phyloP scores from a whole-genome alignment of 2,797 vertebrate species.

The Sphenopsis melanotis region DNA sequence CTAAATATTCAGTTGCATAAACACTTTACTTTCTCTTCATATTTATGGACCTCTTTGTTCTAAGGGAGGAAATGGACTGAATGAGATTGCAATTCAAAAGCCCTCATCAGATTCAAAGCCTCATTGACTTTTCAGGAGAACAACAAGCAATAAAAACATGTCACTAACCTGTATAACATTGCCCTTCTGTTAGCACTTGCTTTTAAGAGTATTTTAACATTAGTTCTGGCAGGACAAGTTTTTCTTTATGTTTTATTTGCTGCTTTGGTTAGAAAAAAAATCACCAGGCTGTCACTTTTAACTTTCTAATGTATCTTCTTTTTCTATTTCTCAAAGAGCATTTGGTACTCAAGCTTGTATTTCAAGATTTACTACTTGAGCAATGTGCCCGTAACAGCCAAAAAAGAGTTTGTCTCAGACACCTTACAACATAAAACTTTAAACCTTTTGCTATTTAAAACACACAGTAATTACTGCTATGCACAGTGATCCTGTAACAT shows the following conservation, averaged over 20 bases:
- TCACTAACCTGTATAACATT: neutral
- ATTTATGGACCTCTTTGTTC: neutral
- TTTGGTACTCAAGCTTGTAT: neutral
- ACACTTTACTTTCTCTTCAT: neutral
- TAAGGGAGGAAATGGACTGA: neutral
- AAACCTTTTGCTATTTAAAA: neutral
- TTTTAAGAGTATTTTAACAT: neutral
- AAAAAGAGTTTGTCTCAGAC: neutral
- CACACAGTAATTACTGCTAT: rapidly evolving
- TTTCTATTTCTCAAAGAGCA: neutral
- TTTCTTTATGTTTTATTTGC: neutral
- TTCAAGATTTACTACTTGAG: neutral
- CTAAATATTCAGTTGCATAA: neutral
- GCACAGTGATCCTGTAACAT: neutral
- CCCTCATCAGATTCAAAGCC: neutral
- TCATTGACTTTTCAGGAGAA: neutral
- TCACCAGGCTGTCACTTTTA: neutral
- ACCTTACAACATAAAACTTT: neutral
- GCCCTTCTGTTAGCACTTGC: neutral
- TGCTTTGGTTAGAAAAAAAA: neutral
- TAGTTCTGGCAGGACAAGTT: neutral
- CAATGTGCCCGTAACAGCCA: neutral
- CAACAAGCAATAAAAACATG: neutral
- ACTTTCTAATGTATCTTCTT: neutral
- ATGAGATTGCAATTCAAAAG: neutral